These are phyloP conservation scores for Arge pagana DNA, from an alignment of 2,888 invertebrate genomes.

Conservation along the genomic window DNA sequence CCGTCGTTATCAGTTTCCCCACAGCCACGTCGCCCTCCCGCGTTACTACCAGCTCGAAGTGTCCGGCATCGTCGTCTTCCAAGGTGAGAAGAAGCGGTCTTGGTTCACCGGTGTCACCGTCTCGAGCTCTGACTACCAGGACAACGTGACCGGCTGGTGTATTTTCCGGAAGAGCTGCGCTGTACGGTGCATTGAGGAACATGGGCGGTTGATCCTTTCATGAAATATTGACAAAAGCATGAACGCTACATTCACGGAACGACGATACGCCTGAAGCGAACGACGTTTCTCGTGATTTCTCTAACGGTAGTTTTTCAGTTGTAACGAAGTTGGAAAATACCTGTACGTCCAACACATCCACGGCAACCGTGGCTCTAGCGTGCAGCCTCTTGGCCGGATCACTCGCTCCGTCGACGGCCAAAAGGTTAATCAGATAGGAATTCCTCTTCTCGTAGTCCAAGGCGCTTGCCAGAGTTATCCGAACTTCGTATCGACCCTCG, in stretches of 20 bases:
- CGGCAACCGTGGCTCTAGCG: conserved; percentile 74
- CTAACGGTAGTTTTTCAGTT: background rate
- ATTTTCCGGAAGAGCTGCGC: conserved; percentile 77
- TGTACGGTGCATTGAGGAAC: conserved; percentile 82
- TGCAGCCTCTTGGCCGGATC: conserved; percentile 64
- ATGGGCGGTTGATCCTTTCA: conserved; percentile 82
- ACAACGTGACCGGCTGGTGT: conserved; percentile 65
- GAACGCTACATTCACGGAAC: no score
- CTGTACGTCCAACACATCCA: conserved; percentile 77
- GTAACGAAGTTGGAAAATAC: conserved; percentile 35
- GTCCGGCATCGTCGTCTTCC: conserved; percentile 71
- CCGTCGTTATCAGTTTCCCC: conserved; percentile 65
- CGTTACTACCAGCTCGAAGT: conserved; percentile 67
- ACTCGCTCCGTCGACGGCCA: conserved; percentile 68
- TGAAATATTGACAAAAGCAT: no score
- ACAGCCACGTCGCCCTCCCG: conserved; percentile 64
- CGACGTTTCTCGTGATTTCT: background rate
- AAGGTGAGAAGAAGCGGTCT: conserved; percentile 69
- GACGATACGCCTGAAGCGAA: background rate
- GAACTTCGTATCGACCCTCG: conserved; percentile 73
- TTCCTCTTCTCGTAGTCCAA: conserved; percentile 80
- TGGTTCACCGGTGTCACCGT: conserved; percentile 80
- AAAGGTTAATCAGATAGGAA: conserved; percentile 71
- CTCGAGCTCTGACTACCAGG: conserved; percentile 74
- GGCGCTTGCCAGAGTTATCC: conserved; percentile 67